A percentile compares a stretch with the other conserved stretches of the same genome.
Conservation (phyloP, 2,113 vertebrate genomes). For the Saguinus midas region DNA sequence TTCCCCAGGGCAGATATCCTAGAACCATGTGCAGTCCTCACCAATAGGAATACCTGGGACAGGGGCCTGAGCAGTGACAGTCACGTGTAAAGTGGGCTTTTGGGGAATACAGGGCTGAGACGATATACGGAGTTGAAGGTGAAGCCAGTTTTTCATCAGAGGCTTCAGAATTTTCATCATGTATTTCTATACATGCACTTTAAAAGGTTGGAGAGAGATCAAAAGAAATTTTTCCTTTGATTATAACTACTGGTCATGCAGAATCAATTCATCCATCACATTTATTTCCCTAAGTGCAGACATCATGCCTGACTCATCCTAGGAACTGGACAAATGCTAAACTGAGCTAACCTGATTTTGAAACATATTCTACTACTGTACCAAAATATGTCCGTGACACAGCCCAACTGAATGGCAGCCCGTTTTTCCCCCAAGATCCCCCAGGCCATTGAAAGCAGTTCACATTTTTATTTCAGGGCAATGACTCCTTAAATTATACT, state of each 20-base stretch:
- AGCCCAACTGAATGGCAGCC: not conserved
- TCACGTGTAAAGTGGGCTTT: not conserved
- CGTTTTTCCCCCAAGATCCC: not conserved
- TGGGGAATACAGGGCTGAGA: not conserved
- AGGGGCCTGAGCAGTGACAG: not conserved
- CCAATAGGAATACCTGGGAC: not conserved
- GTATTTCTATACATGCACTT: not conserved
- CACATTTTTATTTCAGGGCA: constrained; percentile 7
- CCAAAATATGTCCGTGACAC: not conserved
- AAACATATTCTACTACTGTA: not conserved
- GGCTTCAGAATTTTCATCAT: not conserved
- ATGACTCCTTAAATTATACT: not conserved
- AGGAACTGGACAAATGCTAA: not conserved
- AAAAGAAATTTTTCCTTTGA: not conserved
- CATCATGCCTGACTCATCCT: not conserved
- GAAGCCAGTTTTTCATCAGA: not conserved
- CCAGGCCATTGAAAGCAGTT: no score
- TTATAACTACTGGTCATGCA: not conserved
- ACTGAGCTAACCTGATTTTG: not conserved
- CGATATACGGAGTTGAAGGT: not conserved
- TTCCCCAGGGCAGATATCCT: not conserved
- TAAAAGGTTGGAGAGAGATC: not conserved
- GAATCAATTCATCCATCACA: constrained; percentile 29
- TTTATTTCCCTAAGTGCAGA: constrained; percentile 22
- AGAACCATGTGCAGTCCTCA: not conserved